phyloP scores from a whole-genome alignment of 2,888 invertebrate species.

The Chaitophorus viminalis region DNA sequence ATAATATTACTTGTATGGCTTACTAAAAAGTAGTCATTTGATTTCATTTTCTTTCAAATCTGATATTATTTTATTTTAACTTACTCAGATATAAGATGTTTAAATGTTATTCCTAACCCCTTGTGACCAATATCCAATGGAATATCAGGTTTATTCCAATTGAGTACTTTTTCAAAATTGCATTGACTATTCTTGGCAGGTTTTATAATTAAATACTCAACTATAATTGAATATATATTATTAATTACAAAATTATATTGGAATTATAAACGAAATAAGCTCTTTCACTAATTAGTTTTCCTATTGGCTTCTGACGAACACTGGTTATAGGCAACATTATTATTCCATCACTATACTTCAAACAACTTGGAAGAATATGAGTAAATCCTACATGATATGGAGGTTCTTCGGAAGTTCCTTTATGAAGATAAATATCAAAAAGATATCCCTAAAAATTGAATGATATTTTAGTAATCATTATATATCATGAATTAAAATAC shows the following conservation, averaged over 20 bases:
- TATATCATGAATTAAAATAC: not conserved
- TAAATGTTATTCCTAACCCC: conserved; percentile 93
- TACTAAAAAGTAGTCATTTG: too few species aligned
- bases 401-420: conserved; percentile 74
- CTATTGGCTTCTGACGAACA: conserved; percentile 84
- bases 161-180: conserved; percentile 80
- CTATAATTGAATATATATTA: conserved; percentile 65
- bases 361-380: conserved; percentile 85
- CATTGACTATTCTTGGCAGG: conserved; percentile 77
- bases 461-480: not conserved
- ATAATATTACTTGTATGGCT: too few species aligned
- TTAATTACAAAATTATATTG: not conserved
- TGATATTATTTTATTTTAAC: not conserved
- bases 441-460: conserved; percentile 75
- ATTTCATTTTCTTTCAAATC: too few species aligned
- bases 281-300: conserved; percentile 72
- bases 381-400: conserved; percentile 90
- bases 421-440: conserved; percentile 80
- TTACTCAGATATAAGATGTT: conserved; percentile 68
- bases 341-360: conserved; percentile 81
- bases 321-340: conserved; percentile 88
- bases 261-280: not conserved
- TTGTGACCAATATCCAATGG: conserved; percentile 95
- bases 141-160: conserved; percentile 87
- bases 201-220: conserved; percentile 72